A percentile compares a stretch with the other conserved stretches of the same genome.
Conservation (phyloP, 2,888 invertebrate species). For the Globia sparganii region DNA sequence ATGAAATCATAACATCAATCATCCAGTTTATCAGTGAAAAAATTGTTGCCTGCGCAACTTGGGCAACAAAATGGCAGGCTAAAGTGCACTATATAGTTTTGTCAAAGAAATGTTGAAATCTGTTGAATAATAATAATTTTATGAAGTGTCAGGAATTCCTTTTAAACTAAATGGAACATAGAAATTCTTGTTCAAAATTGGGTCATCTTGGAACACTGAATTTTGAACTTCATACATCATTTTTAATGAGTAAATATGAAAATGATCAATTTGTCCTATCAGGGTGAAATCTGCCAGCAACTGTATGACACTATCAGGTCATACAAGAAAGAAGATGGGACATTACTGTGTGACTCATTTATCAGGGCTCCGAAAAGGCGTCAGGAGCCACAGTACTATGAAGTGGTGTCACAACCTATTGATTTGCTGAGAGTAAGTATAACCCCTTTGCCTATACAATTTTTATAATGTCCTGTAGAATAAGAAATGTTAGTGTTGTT, state of each 20-base stretch:
- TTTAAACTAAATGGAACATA: no score
- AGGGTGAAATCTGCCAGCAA: constrained; percentile 97
- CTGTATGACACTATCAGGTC: constrained; percentile 97
- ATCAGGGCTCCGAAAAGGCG: constrained; percentile 98
- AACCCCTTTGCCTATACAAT: neutral
- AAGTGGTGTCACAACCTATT: constrained; percentile 98
- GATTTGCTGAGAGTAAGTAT: constrained; percentile 94
- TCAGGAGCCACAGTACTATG: constrained; percentile 97
- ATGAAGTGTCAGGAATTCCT: neutral
- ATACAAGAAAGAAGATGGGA: constrained; percentile 97
- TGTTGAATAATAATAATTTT: no score
- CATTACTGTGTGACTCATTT: constrained; percentile 97
- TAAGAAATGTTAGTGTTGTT: neutral
- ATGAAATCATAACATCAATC: neutral
- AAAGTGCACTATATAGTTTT: neutral
- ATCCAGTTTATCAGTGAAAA: neutral
- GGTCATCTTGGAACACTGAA: no score
- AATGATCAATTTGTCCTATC: constrained; percentile 56
- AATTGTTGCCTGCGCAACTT: no score
- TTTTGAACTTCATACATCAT: neutral
- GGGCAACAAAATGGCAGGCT: neutral
- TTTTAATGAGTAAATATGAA: neutral
- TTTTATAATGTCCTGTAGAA: neutral
- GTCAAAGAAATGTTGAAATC: neutral
- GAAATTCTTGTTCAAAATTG: no score